Evolutionary conservation across 2,888 invertebrate species (phyloP).

Genomic region (Malachius bipustulatus): DNA sequence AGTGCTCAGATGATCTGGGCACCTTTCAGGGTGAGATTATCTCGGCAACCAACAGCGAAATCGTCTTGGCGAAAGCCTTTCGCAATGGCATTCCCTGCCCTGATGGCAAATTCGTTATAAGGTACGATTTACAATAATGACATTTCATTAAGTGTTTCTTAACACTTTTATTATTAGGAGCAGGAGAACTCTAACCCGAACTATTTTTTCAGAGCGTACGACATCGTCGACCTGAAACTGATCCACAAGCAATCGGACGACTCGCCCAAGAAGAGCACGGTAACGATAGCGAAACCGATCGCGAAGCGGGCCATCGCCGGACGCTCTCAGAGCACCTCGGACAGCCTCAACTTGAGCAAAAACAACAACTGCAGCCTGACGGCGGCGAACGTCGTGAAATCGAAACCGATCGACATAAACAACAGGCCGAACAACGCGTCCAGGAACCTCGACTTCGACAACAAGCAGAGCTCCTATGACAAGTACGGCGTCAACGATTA

Average conservation of each 20-base stretch:
- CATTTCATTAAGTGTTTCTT: neutral
- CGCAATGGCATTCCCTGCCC: conserved; percentile 61
- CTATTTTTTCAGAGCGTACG: conserved; percentile 46
- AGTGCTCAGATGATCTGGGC: conserved; percentile 64
- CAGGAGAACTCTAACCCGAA: neutral
- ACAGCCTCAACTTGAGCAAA: conserved; percentile 34
- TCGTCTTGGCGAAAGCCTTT: conserved; percentile 70
- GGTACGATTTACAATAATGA: too few species aligned
- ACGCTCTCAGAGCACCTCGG: conserved; percentile 36
- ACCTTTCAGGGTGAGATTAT: conserved; percentile 72
- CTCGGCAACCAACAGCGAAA: conserved; percentile 55
- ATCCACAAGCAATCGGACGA: conserved; percentile 47
- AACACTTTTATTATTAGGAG: neutral
- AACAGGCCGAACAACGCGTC: conserved; percentile 12
- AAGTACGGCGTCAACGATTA: conserved; percentile 28
- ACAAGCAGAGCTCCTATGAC: conserved; percentile 14
- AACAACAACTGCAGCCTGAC: conserved; percentile 24
- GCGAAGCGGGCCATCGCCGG: conserved; percentile 40
- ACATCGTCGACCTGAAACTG: conserved; percentile 65
- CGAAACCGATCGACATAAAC: conserved; percentile 36
- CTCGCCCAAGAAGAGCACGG: conserved; percentile 35
- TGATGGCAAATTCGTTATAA: conserved; percentile 45
- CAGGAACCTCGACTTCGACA: conserved; percentile 12
- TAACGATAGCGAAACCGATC: conserved; percentile 43
- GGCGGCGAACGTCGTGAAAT: conserved; percentile 17